phyloP scores from a whole-genome alignment of 1,140 invertebrate genomes.

The Frieseomelitta varia region DNA sequence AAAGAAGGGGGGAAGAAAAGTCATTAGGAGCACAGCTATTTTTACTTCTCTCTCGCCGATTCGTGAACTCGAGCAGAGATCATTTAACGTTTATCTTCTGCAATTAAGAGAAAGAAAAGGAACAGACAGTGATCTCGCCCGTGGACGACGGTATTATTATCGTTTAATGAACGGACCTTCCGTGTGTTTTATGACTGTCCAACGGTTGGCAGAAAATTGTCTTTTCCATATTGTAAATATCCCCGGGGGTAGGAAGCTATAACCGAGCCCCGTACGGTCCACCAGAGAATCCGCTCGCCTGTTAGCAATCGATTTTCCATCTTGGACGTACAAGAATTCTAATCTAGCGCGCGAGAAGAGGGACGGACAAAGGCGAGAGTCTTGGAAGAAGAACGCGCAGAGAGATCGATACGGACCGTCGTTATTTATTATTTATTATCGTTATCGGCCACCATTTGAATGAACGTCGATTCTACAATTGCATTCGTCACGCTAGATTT shows the following conservation, averaged over 20 bases:
- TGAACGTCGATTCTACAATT: not conserved
- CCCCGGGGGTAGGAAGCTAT: not conserved
- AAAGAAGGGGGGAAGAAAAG: too few species aligned
- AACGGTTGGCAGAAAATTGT: not conserved
- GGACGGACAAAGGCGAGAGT: constrained; percentile 5
- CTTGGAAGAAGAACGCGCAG: constrained; percentile 25
- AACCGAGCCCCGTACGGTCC: not conserved
- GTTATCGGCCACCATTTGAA: not conserved
- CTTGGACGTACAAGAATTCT: constrained; percentile 48
- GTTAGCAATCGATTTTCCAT: constrained; percentile 49
- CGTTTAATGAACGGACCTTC: not conserved
- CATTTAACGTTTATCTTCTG: too few species aligned
- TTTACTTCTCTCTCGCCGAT: too few species aligned
- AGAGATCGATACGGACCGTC: constrained; percentile 57
- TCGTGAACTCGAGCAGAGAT: too few species aligned
- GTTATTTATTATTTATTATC: constrained; percentile 1
- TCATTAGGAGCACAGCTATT: too few species aligned
- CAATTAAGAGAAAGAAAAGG: not conserved
- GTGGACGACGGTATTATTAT: not conserved
- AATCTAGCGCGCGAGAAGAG: constrained; percentile 40
- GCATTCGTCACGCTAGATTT: not conserved
- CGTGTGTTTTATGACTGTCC: not conserved
- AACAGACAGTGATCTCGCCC: too few species aligned
- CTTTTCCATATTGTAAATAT: constrained; percentile 5
- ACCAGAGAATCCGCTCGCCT: constrained; percentile 5